These are phyloP conservation scores for Zaprionus bogoriensis DNA, from an alignment of 2,888 invertebrate species.

Conservation along the genomic window DNA sequence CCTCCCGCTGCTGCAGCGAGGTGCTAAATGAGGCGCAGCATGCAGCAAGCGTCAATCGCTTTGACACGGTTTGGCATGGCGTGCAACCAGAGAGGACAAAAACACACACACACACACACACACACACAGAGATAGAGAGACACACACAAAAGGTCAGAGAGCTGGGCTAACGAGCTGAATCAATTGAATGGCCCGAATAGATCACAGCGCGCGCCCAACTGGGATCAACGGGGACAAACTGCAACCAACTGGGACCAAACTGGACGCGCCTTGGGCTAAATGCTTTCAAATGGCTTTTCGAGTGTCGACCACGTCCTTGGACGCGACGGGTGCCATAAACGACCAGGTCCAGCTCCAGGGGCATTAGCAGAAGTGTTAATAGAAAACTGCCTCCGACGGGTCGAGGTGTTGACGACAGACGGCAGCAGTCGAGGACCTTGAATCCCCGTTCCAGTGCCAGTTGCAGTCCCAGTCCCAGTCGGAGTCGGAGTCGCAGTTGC, in stretches of 20 bases:
- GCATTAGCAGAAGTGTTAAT: conserved; percentile 69
- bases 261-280: conserved; percentile 27
- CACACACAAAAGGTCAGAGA: not conserved
- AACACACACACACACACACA: conserved; percentile 2
- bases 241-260: not conserved
- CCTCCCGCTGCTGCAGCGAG: conserved; percentile 60
- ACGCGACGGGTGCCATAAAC: conserved; percentile 54
- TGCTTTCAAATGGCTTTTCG: conserved; percentile 47
- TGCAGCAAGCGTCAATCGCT: conserved; percentile 44
- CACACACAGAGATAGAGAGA: conserved; percentile 24
- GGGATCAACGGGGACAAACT: not conserved
- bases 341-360: too few relatives aligned
- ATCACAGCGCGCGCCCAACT: not conserved
- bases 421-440: conserved; percentile 33
- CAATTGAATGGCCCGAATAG: not conserved
- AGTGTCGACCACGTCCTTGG: conserved; percentile 27
- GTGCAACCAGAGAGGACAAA: conserved; percentile 56
- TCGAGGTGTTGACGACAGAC: conserved; percentile 59
- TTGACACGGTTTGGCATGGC: conserved; percentile 62
- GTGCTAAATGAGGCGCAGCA: conserved; percentile 78
- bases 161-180: not conserved
- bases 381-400: conserved; percentile 63
- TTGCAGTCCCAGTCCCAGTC: too few relatives aligned
- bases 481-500: too few relatives aligned
- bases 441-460: too few relatives aligned